Evolutionary conservation across 2,113 vertebrate species (phyloP).

Genomic region (Prunella himalayana): DNA sequence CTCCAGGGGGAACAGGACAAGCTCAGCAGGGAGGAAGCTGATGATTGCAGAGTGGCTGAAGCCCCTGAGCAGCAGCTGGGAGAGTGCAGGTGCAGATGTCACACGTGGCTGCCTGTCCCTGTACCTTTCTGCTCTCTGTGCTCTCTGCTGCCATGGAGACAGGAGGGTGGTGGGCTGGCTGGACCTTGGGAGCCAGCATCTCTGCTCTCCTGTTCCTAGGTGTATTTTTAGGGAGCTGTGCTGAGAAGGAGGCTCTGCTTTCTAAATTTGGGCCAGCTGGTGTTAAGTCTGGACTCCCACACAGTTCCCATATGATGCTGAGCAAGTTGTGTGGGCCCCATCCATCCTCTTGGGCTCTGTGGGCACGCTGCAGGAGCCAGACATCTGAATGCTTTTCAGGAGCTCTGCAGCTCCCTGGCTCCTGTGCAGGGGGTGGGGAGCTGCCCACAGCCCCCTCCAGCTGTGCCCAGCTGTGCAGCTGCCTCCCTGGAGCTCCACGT

Average conservation of each 20-base stretch:
- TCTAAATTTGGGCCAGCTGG: not conserved
- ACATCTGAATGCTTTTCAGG: not conserved
- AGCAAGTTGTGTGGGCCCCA: not conserved
- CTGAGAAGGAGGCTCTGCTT: not conserved
- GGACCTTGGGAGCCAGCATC: not conserved
- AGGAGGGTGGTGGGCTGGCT: not conserved
- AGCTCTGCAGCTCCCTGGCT: not conserved
- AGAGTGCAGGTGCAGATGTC: not conserved
- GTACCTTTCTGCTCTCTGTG: not conserved
- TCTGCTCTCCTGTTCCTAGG: not conserved
- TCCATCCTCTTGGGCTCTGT: not conserved
- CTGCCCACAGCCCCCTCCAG: not conserved
- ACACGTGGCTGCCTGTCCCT: not conserved
- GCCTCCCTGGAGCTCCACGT: not conserved
- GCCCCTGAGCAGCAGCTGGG: not conserved
- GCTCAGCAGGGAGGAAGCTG: not conserved
- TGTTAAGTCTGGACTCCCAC: not conserved
- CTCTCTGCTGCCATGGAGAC: not conserved
- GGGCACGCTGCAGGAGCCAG: not conserved
- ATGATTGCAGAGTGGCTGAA: not conserved
- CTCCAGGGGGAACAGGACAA: not conserved
- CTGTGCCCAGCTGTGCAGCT: constrained; percentile 18
- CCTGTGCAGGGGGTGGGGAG: not conserved
- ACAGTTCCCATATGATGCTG: not conserved
- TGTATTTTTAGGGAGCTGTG: not conserved